Conservation (phyloP, 2,888 invertebrate genomes). For the Spisula subtruncata region DNA sequence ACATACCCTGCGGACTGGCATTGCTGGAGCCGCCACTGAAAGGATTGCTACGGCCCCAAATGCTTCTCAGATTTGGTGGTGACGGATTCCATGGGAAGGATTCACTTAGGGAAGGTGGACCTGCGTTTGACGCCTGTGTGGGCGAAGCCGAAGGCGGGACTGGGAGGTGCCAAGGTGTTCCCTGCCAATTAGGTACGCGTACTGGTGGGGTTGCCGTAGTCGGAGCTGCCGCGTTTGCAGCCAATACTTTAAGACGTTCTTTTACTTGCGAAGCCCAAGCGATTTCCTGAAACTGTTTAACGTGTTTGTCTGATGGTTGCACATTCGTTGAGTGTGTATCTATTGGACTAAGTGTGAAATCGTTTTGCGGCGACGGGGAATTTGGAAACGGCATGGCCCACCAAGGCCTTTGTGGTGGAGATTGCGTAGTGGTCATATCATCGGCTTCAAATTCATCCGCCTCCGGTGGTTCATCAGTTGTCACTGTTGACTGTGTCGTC, state of each 20-base stretch:
- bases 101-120: constrained; percentile 6
- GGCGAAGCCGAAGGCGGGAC: neutral
- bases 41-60: neutral
- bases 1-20: neutral
- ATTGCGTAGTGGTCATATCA: constrained; percentile 33
- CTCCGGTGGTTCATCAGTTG: constrained; percentile 48
- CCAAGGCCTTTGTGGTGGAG: neutral
- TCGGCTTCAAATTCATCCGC: constrained; percentile 44
- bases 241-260: neutral
- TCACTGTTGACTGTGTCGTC: constrained; percentile 32
- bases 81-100: neutral
- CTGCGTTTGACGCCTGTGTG: neutral
- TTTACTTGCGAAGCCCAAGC: constrained; percentile 47
- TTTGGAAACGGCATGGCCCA: constrained; percentile 1
- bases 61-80: neutral
- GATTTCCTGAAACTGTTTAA: constrained; percentile 7
- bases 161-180: constrained; percentile 36
- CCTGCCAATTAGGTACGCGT: constrained; percentile 35
- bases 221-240: constrained; percentile 2
- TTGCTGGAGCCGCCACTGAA: neutral
- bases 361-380: constrained; percentile 42
- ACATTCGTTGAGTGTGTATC: constrained; percentile 32
- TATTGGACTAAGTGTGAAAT: constrained; percentile 40
- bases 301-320: neutral
- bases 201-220: neutral